Evolutionary conservation across 2,888 invertebrate genomes (phyloP), one percentile per base, ranked within the genome.

Genomic region (Hemaris fuciformis): DNA sequence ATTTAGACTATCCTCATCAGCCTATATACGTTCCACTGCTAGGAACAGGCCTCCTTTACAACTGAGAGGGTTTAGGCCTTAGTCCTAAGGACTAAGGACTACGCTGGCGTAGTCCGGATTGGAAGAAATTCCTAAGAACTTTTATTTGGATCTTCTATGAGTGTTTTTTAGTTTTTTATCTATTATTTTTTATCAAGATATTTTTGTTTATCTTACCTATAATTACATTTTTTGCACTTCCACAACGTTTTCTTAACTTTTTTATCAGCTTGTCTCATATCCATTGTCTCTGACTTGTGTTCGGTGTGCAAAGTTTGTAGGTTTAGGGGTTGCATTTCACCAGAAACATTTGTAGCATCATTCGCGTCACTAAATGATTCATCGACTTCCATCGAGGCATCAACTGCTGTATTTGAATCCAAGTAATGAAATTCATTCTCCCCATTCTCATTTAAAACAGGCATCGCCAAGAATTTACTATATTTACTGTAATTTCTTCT

Each of bases 401-500:
- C 94, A 10, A 77, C 66, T 3, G 82, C 72, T 18, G 86, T 80
- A 60, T 84, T 88, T 61, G 85, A 80, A 64, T 91, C 91, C 56
- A 92, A 75, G 64, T 91, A 91, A 66, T 87, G 89, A 70, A 91
- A 91, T 67, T 89, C 85, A 67, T 84, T 91, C 87, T 94, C 83
- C 71, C 94, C 83, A 82, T 93, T 79, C 88, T 94, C 89, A 91
- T 94, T 89, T 89, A 96, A 65, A 63, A 88, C 69, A 92, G 88
- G 94, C 68, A 96, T 96, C 22, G 92, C 91, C 72, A 97, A 94
- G 84, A 97, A 98, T 88, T 97, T 96, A 83, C 98, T 97, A 87
- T 98, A 98, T 92, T 98, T 98, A 79, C 97, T 96, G 84, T 98
- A 98, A 88, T 98, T 98, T 70, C 98, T 94, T 67, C 97, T 93